Percentiles rank a stretch among this genome's conserved stretches.
These are phyloP conservation scores for Pollachius pollachius DNA, from an alignment of 2,113 vertebrate genomes.

Conservation along the genomic window DNA sequence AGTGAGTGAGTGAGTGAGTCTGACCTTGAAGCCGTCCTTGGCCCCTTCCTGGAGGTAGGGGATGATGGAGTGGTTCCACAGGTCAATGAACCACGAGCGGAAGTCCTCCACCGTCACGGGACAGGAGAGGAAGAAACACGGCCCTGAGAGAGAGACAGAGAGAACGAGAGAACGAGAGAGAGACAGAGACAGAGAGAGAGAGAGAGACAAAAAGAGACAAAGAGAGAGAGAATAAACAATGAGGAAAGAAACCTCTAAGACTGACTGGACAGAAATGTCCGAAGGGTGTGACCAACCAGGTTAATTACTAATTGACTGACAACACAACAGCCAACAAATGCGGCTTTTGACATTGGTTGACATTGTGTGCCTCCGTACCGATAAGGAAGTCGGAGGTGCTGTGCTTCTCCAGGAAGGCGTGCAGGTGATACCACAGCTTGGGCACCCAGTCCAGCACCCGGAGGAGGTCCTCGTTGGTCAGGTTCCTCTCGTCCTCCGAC, in stretches of 20 bases:
- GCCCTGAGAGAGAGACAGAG: conserved; percentile 71
- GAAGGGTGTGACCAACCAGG: not conserved
- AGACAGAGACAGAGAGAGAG: too few relatives aligned
- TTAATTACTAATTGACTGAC: not conserved
- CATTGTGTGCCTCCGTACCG: conserved; percentile 68
- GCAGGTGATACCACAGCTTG: conserved; percentile 97
- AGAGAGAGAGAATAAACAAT: not conserved
- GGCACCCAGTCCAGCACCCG: conserved; percentile 95
- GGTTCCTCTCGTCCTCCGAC: conserved; percentile 83
- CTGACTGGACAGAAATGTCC: too few relatives aligned
- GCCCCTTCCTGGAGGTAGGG: conserved; percentile 96
- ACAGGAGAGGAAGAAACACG: conserved; percentile 97
- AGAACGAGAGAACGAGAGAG: too few relatives aligned
- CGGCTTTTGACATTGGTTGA: not conserved
- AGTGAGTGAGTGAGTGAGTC: not conserved
- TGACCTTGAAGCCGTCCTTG: conserved; percentile 94
- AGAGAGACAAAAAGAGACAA: too few relatives aligned
- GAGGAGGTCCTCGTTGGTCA: conserved; percentile 88
- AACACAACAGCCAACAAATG: not conserved
- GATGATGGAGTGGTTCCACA: conserved; percentile 98
- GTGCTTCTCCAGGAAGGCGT: conserved; percentile 97
- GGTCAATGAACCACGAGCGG: conserved; percentile 95
- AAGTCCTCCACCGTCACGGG: conserved; percentile 95
- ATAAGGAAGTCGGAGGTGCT: conserved; percentile 98
- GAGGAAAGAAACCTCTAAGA: not conserved